Percentiles rank a stretch among this genome's conserved stretches.
These are phyloP conservation scores for Drosophila tropicalis DNA, from an alignment of 1,140 invertebrate genomes.

Conservation along the genomic window DNA sequence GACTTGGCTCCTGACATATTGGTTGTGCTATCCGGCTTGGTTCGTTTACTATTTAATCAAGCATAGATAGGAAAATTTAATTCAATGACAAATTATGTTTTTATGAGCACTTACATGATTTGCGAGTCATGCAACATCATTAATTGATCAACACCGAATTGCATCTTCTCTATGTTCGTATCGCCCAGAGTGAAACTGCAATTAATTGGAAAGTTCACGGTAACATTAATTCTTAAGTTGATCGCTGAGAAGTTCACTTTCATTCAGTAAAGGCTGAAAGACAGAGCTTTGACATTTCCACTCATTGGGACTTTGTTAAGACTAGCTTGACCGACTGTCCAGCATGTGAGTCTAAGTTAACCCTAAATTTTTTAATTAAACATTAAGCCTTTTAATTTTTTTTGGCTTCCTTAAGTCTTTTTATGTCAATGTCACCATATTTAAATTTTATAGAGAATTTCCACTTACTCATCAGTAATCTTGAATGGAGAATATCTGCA, in stretches of 20 bases:
- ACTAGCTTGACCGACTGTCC: too few relatives aligned
- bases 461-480: slow-evolving; percentile 77
- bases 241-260: not conserved
- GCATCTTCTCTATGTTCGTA: slow-evolving; percentile 75
- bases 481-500: slow-evolving; percentile 76
- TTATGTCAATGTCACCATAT: too few relatives aligned
- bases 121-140: slow-evolving; percentile 74
- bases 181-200: slow-evolving; percentile 70
- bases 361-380: too few relatives aligned
- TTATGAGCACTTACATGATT: slow-evolving; percentile 61
- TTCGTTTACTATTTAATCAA: slow-evolving; percentile 54
- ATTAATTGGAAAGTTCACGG: not conserved
- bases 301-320: too few relatives aligned
- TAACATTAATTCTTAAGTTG: not conserved
- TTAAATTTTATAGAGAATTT: not conserved
- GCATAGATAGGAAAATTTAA: not conserved
- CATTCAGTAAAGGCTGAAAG: too few relatives aligned
- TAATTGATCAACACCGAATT: slow-evolving; percentile 76
- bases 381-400: too few relatives aligned
- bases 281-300: too few relatives aligned
- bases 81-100: not conserved
- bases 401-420: too few relatives aligned
- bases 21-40: slow-evolving; percentile 68
- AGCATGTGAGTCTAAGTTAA: too few relatives aligned
- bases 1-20: slow-evolving; percentile 39